Evolutionary conservation across 1,140 invertebrate genomes (phyloP).

Genomic region (Temnothorax longispinosus): DNA sequence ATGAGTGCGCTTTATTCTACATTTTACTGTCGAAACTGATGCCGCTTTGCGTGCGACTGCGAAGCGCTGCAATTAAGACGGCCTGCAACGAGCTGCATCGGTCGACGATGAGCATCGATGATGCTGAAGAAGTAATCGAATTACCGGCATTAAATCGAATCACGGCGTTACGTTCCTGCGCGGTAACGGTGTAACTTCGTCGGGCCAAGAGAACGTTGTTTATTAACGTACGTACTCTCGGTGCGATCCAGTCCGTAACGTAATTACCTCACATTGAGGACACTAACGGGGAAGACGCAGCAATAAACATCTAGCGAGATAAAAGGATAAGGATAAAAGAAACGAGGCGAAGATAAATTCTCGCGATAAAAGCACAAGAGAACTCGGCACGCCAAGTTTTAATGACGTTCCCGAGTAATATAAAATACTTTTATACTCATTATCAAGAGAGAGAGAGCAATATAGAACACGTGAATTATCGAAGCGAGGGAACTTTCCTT

Average conservation of each 20-base stretch:
- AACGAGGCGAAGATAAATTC: constrained; percentile 56
- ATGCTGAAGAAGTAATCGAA: constrained; percentile 50
- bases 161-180: constrained; percentile 23
- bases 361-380: constrained; percentile 54
- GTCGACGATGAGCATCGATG: constrained; percentile 42
- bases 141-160: constrained; percentile 50
- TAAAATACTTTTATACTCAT: constrained; percentile 63
- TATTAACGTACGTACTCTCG: constrained; percentile 58
- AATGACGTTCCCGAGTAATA: constrained; percentile 60
- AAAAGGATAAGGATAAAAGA: constrained; percentile 59
- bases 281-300: constrained; percentile 38
- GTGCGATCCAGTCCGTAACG: constrained; percentile 49
- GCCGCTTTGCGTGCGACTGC: background rate
- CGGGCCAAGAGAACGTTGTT: constrained; percentile 44
- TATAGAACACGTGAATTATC: constrained; percentile 61
- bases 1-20: background rate
- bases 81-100: background rate
- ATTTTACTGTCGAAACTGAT: background rate
- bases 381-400: constrained; percentile 59
- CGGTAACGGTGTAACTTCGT: constrained; percentile 42
- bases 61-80: background rate
- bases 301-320: constrained; percentile 57
- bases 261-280: constrained; percentile 53
- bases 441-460: constrained; percentile 46
- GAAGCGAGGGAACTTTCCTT: constrained; percentile 46